Conservation (phyloP, 2,113 vertebrate species). For the Dendropsophus ebraccatus region DNA sequence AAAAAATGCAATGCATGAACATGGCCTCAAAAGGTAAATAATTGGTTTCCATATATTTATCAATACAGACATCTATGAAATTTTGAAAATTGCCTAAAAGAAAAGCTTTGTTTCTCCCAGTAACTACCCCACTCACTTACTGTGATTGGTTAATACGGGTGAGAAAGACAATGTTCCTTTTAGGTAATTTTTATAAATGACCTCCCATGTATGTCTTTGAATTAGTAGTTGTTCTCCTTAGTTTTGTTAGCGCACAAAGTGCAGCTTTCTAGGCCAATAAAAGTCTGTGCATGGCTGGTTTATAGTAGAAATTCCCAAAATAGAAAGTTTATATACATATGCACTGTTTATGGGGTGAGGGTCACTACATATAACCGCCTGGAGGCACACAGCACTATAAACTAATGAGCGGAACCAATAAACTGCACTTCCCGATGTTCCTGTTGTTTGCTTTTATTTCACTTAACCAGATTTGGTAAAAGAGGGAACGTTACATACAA, state of each 20-base stretch:
- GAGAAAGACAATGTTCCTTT: no score
- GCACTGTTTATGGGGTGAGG: not conserved
- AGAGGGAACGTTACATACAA: not conserved
- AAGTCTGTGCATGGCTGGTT: not conserved
- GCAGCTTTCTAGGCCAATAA: not conserved
- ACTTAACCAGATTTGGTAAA: not conserved
- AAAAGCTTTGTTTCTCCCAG: no score
- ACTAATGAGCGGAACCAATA: not conserved
- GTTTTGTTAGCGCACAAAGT: not conserved
- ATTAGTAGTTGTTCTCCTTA: no score
- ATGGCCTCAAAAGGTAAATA: no score
- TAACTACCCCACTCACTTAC: no score
- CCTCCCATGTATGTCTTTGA: no score
- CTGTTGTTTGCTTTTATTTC: not conserved
- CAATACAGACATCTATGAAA: no score
- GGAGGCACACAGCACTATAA: not conserved
- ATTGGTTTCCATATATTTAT: no score
- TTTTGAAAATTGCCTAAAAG: no score
- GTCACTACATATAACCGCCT: not conserved
- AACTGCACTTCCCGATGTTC: not conserved
- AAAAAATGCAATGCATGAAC: no score
- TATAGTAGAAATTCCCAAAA: not conserved
- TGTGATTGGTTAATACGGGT: no score
- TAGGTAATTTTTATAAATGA: no score
- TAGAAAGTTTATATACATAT: not conserved